Evolutionary conservation across 2,888 invertebrate genomes (phyloP).

Genomic region (Plagodis dolabraria): DNA sequence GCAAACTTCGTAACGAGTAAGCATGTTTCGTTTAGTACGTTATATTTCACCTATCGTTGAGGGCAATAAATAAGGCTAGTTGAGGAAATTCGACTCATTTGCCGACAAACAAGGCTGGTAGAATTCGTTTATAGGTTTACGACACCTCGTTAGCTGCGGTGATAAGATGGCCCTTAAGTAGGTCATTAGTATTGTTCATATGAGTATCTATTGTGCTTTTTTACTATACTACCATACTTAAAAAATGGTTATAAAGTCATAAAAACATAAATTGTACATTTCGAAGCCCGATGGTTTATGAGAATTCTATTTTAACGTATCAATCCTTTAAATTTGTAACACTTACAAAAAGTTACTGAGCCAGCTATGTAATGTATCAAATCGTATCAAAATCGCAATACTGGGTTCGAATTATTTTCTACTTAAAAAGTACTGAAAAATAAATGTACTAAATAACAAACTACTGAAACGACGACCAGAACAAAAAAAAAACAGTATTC

Average conservation of each 20-base stretch:
- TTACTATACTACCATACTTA: constrained; percentile 11
- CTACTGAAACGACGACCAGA: too few relatives aligned
- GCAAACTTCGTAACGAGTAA: constrained; percentile 56
- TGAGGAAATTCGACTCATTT: constrained; percentile 62
- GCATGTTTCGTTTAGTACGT: constrained; percentile 64
- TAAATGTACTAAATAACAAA: too few relatives aligned
- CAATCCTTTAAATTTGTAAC: too few relatives aligned
- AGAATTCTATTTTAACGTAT: background rate
- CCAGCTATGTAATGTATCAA: too few relatives aligned
- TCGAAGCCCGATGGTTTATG: background rate
- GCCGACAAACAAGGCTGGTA: constrained; percentile 68
- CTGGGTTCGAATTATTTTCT: too few relatives aligned
- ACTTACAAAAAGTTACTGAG: too few relatives aligned
- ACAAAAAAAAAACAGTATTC: too few relatives aligned
- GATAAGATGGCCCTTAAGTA: constrained; percentile 75
- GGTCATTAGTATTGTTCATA: constrained; percentile 79
- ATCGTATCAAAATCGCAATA: too few relatives aligned
- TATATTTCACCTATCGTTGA: constrained; percentile 60
- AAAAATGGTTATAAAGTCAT: constrained; percentile 12
- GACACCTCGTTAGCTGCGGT: constrained; percentile 71
- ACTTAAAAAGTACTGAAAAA: too few relatives aligned
- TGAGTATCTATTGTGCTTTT: constrained; percentile 36
- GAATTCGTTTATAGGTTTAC: constrained; percentile 76
- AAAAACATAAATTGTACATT: constrained; percentile 3
- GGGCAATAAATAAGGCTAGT: constrained; percentile 70